These are phyloP conservation scores for Ochlodes sylvanus DNA, from an alignment of 2,888 invertebrate species.

Conservation along the genomic window DNA sequence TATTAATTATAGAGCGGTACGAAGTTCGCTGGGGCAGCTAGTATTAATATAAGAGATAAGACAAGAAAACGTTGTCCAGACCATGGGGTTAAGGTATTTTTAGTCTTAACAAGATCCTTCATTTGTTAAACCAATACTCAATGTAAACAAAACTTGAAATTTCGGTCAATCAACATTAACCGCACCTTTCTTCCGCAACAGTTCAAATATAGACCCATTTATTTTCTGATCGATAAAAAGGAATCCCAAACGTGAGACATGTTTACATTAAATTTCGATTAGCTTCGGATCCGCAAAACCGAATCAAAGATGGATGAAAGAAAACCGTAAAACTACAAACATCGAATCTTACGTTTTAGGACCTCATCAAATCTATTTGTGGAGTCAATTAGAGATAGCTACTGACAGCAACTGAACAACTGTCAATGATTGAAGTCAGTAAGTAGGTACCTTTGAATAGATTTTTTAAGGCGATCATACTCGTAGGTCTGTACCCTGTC, in stretches of 20 bases:
- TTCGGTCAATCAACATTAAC: constrained; percentile 12
- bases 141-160: constrained; percentile 17
- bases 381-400: constrained; percentile 8
- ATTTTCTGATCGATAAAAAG: constrained; percentile 21
- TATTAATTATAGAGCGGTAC: too few relatives aligned
- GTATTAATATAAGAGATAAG: too few relatives aligned
- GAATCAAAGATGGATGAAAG: constrained; percentile 42
- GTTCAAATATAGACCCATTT: constrained; percentile 14
- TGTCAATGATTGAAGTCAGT: constrained; percentile 6
- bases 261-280: constrained; percentile 23
- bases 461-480: too few relatives aligned
- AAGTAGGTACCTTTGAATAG: too few relatives aligned
- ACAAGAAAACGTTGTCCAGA: background rate
- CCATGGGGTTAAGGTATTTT: constrained; percentile 1
- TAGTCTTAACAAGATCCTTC: background rate
- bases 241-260: constrained; percentile 17
- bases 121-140: background rate
- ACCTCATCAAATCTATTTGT: constrained; percentile 30
- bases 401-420: constrained; percentile 4
- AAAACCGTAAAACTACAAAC: constrained; percentile 40
- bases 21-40: too few relatives aligned
- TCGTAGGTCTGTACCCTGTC: too few relatives aligned
- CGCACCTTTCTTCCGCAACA: constrained; percentile 8
- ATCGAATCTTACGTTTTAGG: constrained; percentile 5
- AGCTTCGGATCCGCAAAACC: constrained; percentile 25